Evolutionary conservation across 2,113 vertebrate genomes (phyloP).

Genomic region (Nicator chloris): DNA sequence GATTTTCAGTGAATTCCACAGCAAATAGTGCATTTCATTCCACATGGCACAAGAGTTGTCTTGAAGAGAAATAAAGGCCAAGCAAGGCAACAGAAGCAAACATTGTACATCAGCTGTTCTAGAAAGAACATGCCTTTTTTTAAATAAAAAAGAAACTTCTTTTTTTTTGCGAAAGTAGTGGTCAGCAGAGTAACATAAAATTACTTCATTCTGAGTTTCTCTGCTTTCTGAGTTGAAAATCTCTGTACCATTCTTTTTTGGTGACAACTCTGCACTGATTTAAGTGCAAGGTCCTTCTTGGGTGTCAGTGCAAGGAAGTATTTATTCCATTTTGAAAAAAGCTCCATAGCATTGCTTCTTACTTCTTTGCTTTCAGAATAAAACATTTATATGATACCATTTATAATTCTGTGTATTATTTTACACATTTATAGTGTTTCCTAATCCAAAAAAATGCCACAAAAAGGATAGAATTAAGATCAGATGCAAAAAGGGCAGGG

Average conservation of each 20-base stretch:
- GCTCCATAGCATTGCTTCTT: neutral
- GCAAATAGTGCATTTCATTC: neutral
- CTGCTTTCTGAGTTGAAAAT: neutral
- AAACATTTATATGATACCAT: neutral
- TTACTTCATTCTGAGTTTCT: neutral
- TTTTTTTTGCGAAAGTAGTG: neutral
- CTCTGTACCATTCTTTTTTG: neutral
- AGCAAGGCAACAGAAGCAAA: neutral
- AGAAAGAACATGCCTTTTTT: neutral
- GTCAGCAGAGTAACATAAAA: neutral
- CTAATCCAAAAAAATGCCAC: neutral
- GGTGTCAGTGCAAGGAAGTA: neutral
- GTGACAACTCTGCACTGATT: neutral
- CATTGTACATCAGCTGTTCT: neutral
- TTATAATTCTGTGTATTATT: neutral
- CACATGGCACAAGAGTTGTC: neutral
- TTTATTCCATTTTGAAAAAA: neutral
- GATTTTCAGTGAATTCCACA: neutral
- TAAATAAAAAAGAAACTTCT: neutral
- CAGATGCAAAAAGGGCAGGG: neutral
- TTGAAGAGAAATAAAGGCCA: neutral
- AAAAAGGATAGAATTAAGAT: neutral
- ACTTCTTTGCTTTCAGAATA: neutral
- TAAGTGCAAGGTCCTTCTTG: neutral
- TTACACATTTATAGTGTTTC: neutral